Evolutionary conservation across 2,888 invertebrate species (phyloP).

Genomic region (Acronicta alni): DNA sequence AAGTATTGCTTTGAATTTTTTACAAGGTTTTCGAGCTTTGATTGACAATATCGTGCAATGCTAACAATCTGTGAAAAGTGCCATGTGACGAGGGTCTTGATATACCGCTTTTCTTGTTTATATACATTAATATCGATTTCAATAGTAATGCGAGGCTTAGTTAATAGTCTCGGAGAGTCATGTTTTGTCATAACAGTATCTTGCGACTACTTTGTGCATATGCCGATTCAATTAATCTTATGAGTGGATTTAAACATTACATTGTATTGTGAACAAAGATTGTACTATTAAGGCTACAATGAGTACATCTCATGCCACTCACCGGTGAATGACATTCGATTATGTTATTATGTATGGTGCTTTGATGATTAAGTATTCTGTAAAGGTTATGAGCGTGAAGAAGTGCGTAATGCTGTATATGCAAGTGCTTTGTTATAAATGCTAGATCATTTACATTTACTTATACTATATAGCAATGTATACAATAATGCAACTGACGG

Average conservation of each 20-base stretch:
- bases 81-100: constrained; percentile 30
- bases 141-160: constrained; percentile 3
- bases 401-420: neutral
- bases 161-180: neutral
- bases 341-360: constrained; percentile 14
- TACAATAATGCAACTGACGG: neutral
- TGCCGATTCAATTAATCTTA: constrained; percentile 15
- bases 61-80: constrained; percentile 17
- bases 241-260: constrained; percentile 19
- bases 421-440: constrained; percentile 4
- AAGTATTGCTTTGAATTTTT: constrained; percentile 27
- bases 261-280: constrained; percentile 29
- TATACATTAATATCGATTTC: constrained; percentile 1
- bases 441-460: neutral
- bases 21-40: constrained; percentile 9
- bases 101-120: constrained; percentile 5
- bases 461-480: constrained; percentile 1
- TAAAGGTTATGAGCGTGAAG: constrained; percentile 11
- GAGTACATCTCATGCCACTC: constrained; percentile 10
- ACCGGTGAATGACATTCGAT: constrained; percentile 20
- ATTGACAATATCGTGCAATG: too few species aligned
- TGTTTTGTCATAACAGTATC: constrained; percentile 25
- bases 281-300: constrained; percentile 8
- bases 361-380: constrained; percentile 27
- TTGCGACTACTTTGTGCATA: constrained; percentile 18